Conservation (phyloP, 2,888 invertebrate genomes). For the Cerceris ruficornis region DNA sequence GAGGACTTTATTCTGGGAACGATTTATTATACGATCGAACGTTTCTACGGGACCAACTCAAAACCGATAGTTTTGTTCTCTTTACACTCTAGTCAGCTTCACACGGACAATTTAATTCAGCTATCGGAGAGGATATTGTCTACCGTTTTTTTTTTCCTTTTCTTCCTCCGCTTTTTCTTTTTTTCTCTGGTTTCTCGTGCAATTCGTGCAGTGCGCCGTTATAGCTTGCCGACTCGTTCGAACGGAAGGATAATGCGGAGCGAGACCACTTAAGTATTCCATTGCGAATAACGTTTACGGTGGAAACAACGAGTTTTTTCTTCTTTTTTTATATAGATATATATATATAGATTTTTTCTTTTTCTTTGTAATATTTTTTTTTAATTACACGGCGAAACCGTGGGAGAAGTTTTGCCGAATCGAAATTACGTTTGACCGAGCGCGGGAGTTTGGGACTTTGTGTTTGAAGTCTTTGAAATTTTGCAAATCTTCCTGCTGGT, state of each 20-base stretch:
- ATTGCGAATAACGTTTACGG: slow-evolving; percentile 38
- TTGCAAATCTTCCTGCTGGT: no score
- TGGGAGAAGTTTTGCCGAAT: slow-evolving; percentile 23
- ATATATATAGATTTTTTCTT: no score
- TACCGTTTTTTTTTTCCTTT: background rate
- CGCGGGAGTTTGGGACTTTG: no score
- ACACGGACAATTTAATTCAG: background rate
- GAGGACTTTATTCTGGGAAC: background rate
- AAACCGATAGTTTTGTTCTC: background rate
- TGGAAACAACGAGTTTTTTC: slow-evolving; percentile 59
- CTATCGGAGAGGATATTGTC: slow-evolving; percentile 2
- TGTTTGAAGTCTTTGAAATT: no score
- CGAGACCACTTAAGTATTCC: slow-evolving; percentile 33
- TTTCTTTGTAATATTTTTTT: background rate
- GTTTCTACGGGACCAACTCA: background rate
- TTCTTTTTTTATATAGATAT: slow-evolving; percentile 21
- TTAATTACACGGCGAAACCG: slow-evolving; percentile 25
- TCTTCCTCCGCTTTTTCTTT: no score
- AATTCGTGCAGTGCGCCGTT: background rate
- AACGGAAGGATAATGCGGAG: background rate
- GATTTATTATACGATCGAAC: background rate
- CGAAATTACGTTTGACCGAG: slow-evolving; percentile 29
- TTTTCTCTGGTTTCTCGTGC: background rate
- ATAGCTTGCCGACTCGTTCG: background rate
- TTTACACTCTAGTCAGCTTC: background rate